Evolutionary conservation across 2,113 vertebrate genomes (phyloP).

Genomic region (Plecotus auritus): DNA sequence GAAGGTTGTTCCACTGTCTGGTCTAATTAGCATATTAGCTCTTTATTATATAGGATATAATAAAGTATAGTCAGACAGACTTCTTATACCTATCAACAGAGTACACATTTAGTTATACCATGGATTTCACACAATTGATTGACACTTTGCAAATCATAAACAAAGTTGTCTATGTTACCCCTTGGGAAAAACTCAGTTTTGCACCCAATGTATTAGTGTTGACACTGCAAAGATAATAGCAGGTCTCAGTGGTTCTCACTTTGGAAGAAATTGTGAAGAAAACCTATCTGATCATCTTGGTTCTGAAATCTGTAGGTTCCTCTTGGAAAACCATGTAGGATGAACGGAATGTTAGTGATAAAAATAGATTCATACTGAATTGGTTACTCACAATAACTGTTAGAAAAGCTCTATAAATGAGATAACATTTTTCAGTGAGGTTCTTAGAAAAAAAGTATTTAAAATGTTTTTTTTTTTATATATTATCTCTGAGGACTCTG

Average conservation of each 20-base stretch:
- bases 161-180: background rate
- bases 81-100: background rate
- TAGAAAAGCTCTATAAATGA: slow-evolving; percentile 4
- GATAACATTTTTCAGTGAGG: background rate
- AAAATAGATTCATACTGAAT: slow-evolving; percentile 36
- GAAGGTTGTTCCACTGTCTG: too few species aligned
- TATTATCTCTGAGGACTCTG: background rate
- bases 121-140: background rate
- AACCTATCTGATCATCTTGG: background rate
- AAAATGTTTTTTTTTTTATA: background rate
- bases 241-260: background rate
- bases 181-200: background rate
- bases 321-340: slow-evolving; percentile 25
- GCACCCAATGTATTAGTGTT: background rate
- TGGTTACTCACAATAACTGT: background rate
- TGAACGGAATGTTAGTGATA: slow-evolving; percentile 20
- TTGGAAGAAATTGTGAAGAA: background rate
- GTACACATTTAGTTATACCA: background rate
- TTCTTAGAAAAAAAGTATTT: background rate
- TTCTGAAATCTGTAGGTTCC: slow-evolving; percentile 32
- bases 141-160: background rate
- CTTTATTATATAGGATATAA: too few species aligned
- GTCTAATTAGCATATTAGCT: too few species aligned
- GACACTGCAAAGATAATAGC: background rate
- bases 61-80: background rate